Conservation (phyloP, 2,888 invertebrate genomes). For the Heterodera filipjevi region DNA sequence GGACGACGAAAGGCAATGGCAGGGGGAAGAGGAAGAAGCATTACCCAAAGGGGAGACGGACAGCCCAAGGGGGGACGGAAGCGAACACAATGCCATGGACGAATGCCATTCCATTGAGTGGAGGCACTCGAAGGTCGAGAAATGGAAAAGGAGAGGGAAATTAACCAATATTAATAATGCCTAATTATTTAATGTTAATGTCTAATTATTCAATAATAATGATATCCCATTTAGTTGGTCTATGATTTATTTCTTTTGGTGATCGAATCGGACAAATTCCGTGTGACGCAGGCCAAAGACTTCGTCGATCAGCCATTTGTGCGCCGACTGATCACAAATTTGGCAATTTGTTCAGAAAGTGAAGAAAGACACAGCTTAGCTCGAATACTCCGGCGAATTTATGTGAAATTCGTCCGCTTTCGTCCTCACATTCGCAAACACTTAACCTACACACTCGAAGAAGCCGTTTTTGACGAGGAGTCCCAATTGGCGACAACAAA, state of each 20-base stretch:
- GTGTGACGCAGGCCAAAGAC: background rate
- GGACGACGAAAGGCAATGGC: background rate
- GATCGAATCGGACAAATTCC: background rate
- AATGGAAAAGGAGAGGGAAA: background rate
- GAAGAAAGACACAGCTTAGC: background rate
- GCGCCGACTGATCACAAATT: background rate
- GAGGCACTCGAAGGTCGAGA: background rate
- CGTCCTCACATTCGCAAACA: slow-evolving; percentile 4
- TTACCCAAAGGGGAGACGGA: too few species aligned
- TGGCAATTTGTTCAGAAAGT: background rate
- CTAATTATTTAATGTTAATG: too few species aligned
- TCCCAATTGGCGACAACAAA: background rate
- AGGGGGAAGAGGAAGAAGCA: background rate
- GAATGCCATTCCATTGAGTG: background rate
- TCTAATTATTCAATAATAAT: too few species aligned
- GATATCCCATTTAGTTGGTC: background rate
- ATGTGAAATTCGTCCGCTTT: background rate
- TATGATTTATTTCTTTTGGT: background rate
- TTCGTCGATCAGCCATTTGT: background rate
- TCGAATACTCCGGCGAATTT: background rate
- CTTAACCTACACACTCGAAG: background rate
- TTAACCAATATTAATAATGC: too few species aligned
- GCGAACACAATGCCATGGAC: background rate
- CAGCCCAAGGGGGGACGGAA: too few species aligned
- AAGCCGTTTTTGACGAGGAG: background rate